phyloP scores from a whole-genome alignment of 2,113 vertebrate genomes.

The Motacilla tschutschensis region DNA sequence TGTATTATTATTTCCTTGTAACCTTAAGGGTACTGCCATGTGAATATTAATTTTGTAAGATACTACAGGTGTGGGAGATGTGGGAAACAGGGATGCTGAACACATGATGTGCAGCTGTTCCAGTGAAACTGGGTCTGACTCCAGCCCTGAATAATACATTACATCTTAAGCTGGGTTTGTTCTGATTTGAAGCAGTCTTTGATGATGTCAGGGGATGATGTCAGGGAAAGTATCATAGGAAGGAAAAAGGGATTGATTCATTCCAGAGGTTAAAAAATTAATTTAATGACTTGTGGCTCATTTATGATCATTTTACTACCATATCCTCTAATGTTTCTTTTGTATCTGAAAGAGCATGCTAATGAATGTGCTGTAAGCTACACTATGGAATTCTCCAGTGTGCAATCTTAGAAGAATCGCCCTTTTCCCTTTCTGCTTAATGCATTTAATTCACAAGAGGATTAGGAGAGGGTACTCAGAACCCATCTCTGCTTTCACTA shows the following conservation, averaged over 20 bases:
- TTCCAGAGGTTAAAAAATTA: background rate
- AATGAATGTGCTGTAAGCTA: background rate
- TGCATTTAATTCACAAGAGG: background rate
- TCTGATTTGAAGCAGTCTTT: background rate
- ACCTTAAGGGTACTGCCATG: background rate
- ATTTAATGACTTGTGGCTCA: background rate
- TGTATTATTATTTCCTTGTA: background rate
- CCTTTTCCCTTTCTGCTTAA: background rate
- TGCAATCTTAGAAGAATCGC: background rate
- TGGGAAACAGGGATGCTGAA: background rate
- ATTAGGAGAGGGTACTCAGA: background rate
- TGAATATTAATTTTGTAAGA: background rate
- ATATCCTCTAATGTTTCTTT: background rate
- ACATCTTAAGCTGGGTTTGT: background rate
- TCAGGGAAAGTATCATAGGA: background rate
- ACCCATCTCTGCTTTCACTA: background rate
- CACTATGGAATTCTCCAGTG: background rate
- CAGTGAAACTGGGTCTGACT: background rate
- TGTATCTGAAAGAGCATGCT: background rate
- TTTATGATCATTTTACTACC: background rate
- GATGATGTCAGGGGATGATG: background rate
- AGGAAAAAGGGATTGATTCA: background rate
- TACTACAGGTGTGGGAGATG: background rate
- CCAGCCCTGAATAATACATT: background rate
- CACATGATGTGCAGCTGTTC: background rate